Evolutionary conservation across 2,888 invertebrate species (phyloP).

Genomic region (Archips crataeganus): DNA sequence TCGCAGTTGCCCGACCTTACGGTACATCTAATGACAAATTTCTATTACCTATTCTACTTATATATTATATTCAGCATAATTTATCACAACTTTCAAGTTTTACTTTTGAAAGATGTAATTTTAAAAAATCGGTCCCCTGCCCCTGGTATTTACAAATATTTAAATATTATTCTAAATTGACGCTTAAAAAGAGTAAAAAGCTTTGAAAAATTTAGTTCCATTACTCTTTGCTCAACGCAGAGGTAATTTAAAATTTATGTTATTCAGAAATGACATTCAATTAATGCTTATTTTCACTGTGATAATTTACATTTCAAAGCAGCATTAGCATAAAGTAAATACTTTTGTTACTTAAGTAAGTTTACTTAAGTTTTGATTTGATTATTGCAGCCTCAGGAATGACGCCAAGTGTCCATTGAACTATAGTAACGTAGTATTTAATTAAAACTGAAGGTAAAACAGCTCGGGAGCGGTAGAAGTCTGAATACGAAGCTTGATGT

Average conservation of each 20-base stretch:
- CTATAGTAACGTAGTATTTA: background rate
- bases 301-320: background rate
- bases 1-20: too few relatives aligned
- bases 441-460: slow-evolving; percentile 1
- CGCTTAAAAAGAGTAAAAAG: background rate
- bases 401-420: background rate
- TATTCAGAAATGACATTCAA: background rate
- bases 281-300: background rate
- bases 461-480: background rate
- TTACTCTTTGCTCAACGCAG: background rate
- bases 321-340: background rate
- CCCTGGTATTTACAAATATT: background rate
- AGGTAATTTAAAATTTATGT: background rate
- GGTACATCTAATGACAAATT: too few relatives aligned
- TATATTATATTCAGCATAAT: too few relatives aligned
- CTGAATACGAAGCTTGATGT: background rate
- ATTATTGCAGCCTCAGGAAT: background rate
- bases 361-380: too few relatives aligned
- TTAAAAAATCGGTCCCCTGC: too few relatives aligned
- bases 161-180: background rate
- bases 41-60: too few relatives aligned
- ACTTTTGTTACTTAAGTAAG: too few relatives aligned
- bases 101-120: too few relatives aligned
- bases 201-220: background rate
- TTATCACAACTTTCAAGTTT: too few relatives aligned